Conservation (phyloP, 2,113 vertebrate genomes). For the Ceyx margarethae region DNA sequence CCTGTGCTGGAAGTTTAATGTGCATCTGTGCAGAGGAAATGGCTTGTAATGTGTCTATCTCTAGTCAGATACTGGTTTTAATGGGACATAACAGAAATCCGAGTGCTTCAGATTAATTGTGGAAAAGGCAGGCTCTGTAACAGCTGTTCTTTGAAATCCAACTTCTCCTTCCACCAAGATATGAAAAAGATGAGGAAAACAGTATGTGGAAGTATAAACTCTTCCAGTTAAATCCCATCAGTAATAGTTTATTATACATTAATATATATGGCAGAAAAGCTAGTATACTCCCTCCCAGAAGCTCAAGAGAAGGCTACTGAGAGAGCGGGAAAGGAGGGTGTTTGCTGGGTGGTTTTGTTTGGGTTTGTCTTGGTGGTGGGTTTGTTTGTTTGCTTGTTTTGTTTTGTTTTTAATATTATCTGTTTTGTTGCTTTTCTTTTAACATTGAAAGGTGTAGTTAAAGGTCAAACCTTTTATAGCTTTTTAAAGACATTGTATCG, state of each 20-base stretch:
- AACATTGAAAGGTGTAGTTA: background rate
- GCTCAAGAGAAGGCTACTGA: background rate
- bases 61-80: background rate
- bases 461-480: background rate
- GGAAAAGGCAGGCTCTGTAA: background rate
- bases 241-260: background rate
- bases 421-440: background rate
- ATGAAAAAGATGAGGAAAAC: background rate
- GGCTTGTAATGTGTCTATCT: rapidly evolving
- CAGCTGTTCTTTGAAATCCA: background rate
- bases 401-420: background rate
- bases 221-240: background rate
- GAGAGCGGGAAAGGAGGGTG: background rate
- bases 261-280: background rate
- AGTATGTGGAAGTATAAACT: background rate
- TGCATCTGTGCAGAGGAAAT: background rate
- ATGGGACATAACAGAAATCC: background rate
- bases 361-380: background rate
- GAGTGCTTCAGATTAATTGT: background rate
- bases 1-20: background rate
- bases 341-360: background rate
- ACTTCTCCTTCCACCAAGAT: background rate
- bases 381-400: background rate
- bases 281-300: background rate
- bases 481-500: background rate